Evolutionary conservation across 2,113 vertebrate genomes (phyloP).

Genomic region (Crypturellus undulatus): DNA sequence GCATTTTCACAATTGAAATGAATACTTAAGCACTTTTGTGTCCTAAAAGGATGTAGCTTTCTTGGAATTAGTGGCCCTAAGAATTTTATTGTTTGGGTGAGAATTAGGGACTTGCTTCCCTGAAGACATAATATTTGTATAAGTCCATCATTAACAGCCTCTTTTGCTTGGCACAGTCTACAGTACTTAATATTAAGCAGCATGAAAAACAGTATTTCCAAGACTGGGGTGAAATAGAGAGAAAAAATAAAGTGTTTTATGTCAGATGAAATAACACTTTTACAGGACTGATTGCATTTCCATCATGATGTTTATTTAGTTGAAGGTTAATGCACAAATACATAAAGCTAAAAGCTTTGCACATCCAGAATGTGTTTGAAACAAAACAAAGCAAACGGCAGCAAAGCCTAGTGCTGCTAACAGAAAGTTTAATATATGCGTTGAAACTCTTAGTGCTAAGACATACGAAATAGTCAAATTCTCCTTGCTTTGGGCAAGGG

Average conservation of each 20-base stretch:
- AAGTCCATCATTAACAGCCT: background rate
- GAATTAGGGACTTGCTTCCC: background rate
- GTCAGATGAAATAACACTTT: background rate
- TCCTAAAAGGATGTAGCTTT: background rate
- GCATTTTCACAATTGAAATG: background rate
- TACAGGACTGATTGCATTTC: background rate
- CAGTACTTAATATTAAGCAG: background rate
- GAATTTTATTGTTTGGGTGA: background rate
- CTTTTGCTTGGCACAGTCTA: background rate
- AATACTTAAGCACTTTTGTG: background rate
- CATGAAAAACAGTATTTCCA: background rate
- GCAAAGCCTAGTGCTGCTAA: background rate
- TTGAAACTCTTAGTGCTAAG: background rate
- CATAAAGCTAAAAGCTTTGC: background rate
- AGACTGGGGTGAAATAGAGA: background rate
- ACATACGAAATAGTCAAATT: background rate
- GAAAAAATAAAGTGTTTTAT: background rate
- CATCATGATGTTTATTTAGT: background rate
- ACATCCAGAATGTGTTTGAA: background rate
- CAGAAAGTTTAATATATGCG: background rate
- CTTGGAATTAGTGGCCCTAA: background rate
- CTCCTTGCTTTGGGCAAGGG: background rate
- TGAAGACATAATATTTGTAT: background rate
- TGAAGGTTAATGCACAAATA: conserved; percentile 10
- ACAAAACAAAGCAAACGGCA: background rate